Evolutionary conservation across 2,113 vertebrate genomes (phyloP), one percentile per base, ranked within the genome.

Genomic region (Chaetops frenatus): DNA sequence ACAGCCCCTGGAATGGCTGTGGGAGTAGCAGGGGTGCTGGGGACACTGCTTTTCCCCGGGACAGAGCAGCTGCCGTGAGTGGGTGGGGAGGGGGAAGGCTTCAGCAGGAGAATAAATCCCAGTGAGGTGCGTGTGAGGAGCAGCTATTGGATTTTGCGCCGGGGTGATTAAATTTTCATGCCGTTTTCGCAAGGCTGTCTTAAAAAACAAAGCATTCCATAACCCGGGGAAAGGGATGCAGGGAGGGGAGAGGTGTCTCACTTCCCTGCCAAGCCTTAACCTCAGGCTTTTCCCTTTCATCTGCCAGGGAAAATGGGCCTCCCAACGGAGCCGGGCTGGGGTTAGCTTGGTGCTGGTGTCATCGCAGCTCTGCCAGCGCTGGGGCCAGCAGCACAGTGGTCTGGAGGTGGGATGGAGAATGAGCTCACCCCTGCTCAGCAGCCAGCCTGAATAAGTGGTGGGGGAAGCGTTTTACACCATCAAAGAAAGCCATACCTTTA

Each of bases 161-260:
- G 3, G 28, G n/a, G 18, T 1, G 24, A 89, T 94, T 92, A 92
- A 92, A 94, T 89, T 95, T 91, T 95, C 91, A 92, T 65, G 83
- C 58, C 2, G 2, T 74, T 95, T 95, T 79, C 61, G 14, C 60
- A 53, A 79, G 77, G 81, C 86, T 95, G 89, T 45, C 91, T 95
- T 56, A 42, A 78, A 92, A 82, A 94, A 67, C 92, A 79, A 81
- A 94, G 83, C n/a, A 1, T 66, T 27, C 60, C 72, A 28, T 50
- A 25, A 50, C 1, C 33, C 45, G 0, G 71, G 61, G 67, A 48
- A 67, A n/a, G 58, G 86, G 86, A n/a, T 57, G 66, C 51, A 24
- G 66, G 57, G 66, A 64, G 40, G 58, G 48, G 58, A 54, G 65
- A 67, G 53, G 77, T 18, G 47, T 48, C 65, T 84, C 44, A 1